Conservation (phyloP, 2,113 vertebrate genomes). For the Muscicapa adusta region DNA sequence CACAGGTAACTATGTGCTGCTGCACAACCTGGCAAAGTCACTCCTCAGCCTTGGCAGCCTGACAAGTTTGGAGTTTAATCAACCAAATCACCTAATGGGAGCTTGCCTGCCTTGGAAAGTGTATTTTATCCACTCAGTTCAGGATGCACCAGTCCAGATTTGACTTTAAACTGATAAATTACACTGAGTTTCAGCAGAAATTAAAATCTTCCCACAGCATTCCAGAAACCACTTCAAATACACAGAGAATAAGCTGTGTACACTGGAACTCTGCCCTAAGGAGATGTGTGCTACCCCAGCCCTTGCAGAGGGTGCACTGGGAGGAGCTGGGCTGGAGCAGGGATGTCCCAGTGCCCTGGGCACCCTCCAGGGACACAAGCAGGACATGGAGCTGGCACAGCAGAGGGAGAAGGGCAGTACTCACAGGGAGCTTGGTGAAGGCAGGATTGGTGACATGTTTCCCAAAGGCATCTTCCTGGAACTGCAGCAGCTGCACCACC, state of each 20-base stretch:
- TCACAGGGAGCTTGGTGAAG: conserved; percentile 96
- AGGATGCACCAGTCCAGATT: too few relatives aligned
- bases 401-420: neutral
- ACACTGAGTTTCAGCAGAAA: neutral
- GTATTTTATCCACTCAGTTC: neutral
- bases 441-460: conserved; percentile 96
- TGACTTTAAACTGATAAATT: neutral
- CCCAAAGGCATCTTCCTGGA: conserved; percentile 97
- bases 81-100: neutral
- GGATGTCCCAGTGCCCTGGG: accelerated
- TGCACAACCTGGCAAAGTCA: accelerated
- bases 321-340: too few relatives aligned
- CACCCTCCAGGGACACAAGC: accelerated
- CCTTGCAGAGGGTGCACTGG: accelerated
- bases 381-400: accelerated
- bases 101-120: neutral
- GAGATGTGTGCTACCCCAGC: neutral
- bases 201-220: neutral
- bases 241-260: accelerated
- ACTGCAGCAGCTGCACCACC: conserved; percentile 94
- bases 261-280: neutral
- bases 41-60: neutral
- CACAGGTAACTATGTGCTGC: accelerated
- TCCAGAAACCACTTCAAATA: neutral
- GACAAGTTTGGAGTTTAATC: neutral